phyloP scores from a whole-genome alignment of 2,888 invertebrate species.

The Platynereis dumerilii region DNA sequence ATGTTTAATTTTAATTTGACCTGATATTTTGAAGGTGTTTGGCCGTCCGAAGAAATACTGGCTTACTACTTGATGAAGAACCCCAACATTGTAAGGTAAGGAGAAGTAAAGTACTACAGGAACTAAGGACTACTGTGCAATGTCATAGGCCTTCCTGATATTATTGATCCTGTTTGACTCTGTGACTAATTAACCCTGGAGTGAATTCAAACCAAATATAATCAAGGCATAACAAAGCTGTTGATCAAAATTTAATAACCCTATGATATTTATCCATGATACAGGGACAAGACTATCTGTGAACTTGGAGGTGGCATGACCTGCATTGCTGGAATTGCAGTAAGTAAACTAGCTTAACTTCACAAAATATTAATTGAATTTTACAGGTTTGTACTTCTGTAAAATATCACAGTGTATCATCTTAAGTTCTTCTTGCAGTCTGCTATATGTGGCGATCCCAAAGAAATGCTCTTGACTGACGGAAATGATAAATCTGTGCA shows the following conservation, averaged over 20 bases:
- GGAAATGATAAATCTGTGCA: constrained; percentile 79
- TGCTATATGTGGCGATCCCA: constrained; percentile 72
- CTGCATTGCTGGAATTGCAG: constrained; percentile 77
- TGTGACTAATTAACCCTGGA: too few species aligned
- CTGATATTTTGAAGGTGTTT: constrained; percentile 46
- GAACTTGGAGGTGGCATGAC: constrained; percentile 88
- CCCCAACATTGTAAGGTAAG: constrained; percentile 68
- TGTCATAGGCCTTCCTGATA: too few species aligned
- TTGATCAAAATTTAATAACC: background rate
- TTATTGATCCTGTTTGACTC: too few species aligned
- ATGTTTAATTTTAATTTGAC: too few species aligned
- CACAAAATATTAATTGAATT: too few species aligned
- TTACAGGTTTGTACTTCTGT: too few species aligned
- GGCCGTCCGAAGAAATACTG: constrained; percentile 62
- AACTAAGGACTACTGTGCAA: too few species aligned
- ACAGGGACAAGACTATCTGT: constrained; percentile 72
- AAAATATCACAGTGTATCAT: background rate
- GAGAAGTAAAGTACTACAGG: too few species aligned
- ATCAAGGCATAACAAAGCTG: too few species aligned
- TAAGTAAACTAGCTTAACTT: too few species aligned
- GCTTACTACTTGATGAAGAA: constrained; percentile 71
- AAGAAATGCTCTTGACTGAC: constrained; percentile 76
- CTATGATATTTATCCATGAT: constrained; percentile 11
- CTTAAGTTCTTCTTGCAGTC: constrained; percentile 37
- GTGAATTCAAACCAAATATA: too few species aligned